Evolutionary conservation across 2,113 vertebrate genomes (phyloP).

Genomic region (Hypomesus transpacificus): DNA sequence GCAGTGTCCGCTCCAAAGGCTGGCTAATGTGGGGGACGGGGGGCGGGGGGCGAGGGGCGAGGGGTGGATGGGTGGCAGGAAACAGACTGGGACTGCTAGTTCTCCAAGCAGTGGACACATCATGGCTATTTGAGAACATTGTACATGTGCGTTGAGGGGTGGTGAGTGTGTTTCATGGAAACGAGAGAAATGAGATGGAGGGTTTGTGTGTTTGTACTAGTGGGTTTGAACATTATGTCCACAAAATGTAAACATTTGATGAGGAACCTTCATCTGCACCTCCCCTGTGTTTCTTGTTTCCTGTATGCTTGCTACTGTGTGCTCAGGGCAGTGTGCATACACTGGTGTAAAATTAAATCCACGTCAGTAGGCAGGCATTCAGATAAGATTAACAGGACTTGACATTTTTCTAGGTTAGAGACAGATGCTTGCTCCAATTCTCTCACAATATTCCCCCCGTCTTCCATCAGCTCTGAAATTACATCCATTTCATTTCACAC

Average conservation of each 20-base stretch:
- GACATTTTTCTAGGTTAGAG: slow-evolving; percentile 60
- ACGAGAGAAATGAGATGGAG: background rate
- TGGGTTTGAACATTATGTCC: background rate
- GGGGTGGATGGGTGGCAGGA: slow-evolving; percentile 15
- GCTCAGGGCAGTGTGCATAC: slow-evolving; percentile 33
- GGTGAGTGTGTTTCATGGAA: background rate
- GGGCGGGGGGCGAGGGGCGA: slow-evolving; percentile 10
- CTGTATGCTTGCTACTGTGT: slow-evolving; percentile 23
- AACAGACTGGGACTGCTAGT: slow-evolving; percentile 34
- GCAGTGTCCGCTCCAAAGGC: slow-evolving; percentile 24
- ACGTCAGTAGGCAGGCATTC: slow-evolving; percentile 63
- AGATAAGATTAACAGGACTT: slow-evolving; percentile 68
- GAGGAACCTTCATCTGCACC: slow-evolving; percentile 3
- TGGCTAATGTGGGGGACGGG: slow-evolving; percentile 26
- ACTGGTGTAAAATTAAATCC: slow-evolving; percentile 65
- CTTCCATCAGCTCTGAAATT: slow-evolving; percentile 37
- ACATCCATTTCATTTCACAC: slow-evolving; percentile 50
- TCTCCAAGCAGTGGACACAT: slow-evolving; percentile 24
- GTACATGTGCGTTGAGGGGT: background rate
- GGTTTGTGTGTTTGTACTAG: slow-evolving; percentile 13
- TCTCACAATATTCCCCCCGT: slow-evolving; percentile 42
- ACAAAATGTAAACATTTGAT: background rate
- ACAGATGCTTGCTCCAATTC: slow-evolving; percentile 66
- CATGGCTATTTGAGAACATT: slow-evolving; percentile 30
- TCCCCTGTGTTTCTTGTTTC: slow-evolving; percentile 21